Evolutionary conservation across 2,113 vertebrate genomes (phyloP), one percentile per base, ranked within the genome.

Genomic region (Athene noctua): DNA sequence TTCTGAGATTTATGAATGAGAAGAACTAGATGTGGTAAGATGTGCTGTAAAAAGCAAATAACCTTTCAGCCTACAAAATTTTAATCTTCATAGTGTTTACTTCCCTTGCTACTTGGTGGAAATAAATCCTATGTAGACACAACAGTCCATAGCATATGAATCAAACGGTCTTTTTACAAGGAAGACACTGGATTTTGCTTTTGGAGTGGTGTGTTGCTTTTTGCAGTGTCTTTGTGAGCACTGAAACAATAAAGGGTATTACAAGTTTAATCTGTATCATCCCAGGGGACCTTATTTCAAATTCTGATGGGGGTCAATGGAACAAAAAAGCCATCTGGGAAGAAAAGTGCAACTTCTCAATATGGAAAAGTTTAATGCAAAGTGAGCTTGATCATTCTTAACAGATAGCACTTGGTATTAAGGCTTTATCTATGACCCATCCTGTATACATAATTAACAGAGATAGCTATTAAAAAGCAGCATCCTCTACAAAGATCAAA

Each of bases 281-380:
- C 90, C 86, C 80, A 80, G 51, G 85, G 40, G 91, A 92, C 51
- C 74, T 88, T 90, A 90, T 93, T 93, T 96, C 92, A 94, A 93
- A 96, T 96, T 96, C 96, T 94, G 92, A 92, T 78, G 46, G 66
- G 58, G 75, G 67, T 73, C 86, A 90, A 11, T 51, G 25, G 91
- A 97, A 96, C 91, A 97, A 94, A 92, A 96, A 95, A 95, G 81
- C 94, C 95, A 96, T 91, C 95, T 92, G 90, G 32, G 30, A 86
- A 95, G 49, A 77, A 89, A 94, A 92, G 46, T 85, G 51, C 57
- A 68, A 51, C 66, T 93, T 91, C 51, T 86, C 79, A 90, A 77
- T 71, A 91, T 34, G 63, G 85, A 73, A 89, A 80, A 90, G 61
- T 80, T 80, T 92, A 92, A 94, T 73, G 78, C 74, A 93, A 92